Evolutionary conservation across 2,888 invertebrate genomes (phyloP).

Genomic region (Noctua janthe): DNA sequence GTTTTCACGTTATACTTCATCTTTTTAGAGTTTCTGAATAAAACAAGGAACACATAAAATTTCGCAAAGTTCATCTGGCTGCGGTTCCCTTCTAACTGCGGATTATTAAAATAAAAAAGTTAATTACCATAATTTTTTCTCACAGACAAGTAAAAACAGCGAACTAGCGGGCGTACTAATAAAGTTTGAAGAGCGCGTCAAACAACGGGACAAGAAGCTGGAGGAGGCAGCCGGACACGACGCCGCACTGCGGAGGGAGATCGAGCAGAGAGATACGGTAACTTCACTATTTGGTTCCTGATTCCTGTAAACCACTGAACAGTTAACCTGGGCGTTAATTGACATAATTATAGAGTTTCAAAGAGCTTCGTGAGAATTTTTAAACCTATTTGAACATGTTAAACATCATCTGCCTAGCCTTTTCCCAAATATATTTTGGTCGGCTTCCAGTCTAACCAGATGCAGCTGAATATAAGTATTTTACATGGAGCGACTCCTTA

Average conservation of each 20-base stretch:
- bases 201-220: conserved; percentile 83
- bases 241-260: conserved; percentile 75
- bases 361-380: not conserved
- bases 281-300: not conserved
- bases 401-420: too few relatives aligned
- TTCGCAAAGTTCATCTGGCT: too few relatives aligned
- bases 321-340: too few relatives aligned
- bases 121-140: not conserved
- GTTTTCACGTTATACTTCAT: too few relatives aligned
- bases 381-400: not conserved
- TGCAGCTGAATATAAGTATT: too few relatives aligned
- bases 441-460: too few relatives aligned
- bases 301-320: not conserved
- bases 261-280: conserved; percentile 83
- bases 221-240: conserved; percentile 82
- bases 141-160: conserved; percentile 83
- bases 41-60: too few relatives aligned
- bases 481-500: too few relatives aligned
- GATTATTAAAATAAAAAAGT: not conserved
- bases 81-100: not conserved
- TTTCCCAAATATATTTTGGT: too few relatives aligned
- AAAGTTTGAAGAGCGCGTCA: conserved; percentile 88
- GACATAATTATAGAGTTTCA: not conserved
- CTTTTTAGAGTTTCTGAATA: too few relatives aligned
- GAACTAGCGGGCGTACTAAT: conserved; percentile 86